Conservation (phyloP, 2,888 invertebrate species). For the Parnassius smintheus region DNA sequence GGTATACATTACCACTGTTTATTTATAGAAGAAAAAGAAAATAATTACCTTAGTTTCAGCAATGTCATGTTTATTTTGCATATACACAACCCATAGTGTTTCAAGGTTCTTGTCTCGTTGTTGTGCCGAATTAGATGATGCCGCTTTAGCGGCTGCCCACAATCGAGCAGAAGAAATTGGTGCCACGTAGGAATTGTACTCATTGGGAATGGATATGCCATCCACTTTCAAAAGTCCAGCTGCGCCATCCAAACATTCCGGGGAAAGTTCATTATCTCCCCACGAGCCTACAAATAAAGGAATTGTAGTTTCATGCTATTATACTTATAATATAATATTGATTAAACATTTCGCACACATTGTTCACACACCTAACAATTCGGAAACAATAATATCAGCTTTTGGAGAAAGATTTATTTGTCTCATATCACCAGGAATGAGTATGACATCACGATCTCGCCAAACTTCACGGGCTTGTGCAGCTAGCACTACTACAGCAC, state of each 20-base stretch:
- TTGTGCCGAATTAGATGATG: slow-evolving; percentile 43
- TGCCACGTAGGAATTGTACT: slow-evolving; percentile 93
- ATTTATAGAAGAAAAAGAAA: not conserved
- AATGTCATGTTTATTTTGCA: slow-evolving; percentile 91
- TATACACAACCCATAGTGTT: slow-evolving; percentile 95
- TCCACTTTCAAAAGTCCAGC: slow-evolving; percentile 90
- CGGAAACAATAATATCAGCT: slow-evolving; percentile 97
- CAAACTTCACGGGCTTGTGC: slow-evolving; percentile 89
- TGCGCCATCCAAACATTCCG: slow-evolving; percentile 98
- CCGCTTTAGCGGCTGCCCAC: slow-evolving; percentile 86
- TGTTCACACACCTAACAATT: slow-evolving; percentile 87
- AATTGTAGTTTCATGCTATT: not conserved
- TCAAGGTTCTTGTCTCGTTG: slow-evolving; percentile 80
- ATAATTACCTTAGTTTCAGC: slow-evolving; percentile 82
- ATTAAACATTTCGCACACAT: not conserved
- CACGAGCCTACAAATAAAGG: slow-evolving; percentile 86
- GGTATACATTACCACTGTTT: not conserved
- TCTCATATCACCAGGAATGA: slow-evolving; percentile 94
- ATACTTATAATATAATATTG: not conserved
- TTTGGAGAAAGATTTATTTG: slow-evolving; percentile 89
- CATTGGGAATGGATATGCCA: slow-evolving; percentile 94
- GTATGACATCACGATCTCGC: slow-evolving; percentile 86
- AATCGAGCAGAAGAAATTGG: slow-evolving; percentile 96
- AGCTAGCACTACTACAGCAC: slow-evolving; percentile 92
- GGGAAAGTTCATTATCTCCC: slow-evolving; percentile 99